Evolutionary conservation across 2,797 vertebrate species (phyloP), one percentile per base, ranked within the genome.

Genomic region (Poliocrania exsul): DNA sequence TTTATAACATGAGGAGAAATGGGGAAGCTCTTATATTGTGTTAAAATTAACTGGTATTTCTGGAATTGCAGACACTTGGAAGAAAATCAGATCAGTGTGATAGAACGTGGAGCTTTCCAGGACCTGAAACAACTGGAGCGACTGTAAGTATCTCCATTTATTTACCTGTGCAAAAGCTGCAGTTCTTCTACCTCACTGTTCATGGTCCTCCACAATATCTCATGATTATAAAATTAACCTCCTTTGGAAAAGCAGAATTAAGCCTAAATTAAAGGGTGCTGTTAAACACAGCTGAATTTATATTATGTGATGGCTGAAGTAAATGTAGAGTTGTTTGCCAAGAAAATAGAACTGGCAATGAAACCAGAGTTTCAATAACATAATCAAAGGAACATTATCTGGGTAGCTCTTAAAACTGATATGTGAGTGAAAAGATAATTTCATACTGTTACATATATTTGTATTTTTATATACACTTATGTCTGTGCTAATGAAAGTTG

Each of bases 81-180:
- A 98, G 99, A 99, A 97, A 99, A 99, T 98, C 99, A 99, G 96
- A 98, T 99, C 97, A 99, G 98, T 46, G 97, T 99, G 88, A 98
- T 99, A 7, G 99, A 99, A 97, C 98, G 99, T 98, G 99, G 99
- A 97, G 98, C 99, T 35, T 99, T 99, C 97, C 99, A 99, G 97
- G 99, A 99, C 96, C 98, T 99, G 90, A 98, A 99, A 92, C 99
- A 99, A 97, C 98, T 99, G n/a, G 99, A 99, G 91, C 98, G 99
- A 89, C 98, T 99, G 99, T 99, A 96, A 99, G 99, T 99, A 96
- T 89, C 28, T 65, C 31, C 66, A 5, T 75, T 91, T 50, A 13
- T 62, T 6, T 37, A 15, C 29, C 23, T 35, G 0, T 15, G 51
- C 11, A 60, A 81, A 60, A 87, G 21, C 33, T 54, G 1, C 5